Evolutionary conservation across 2,797 vertebrate species (phyloP).

Genomic region (Lepus townsendii): DNA sequence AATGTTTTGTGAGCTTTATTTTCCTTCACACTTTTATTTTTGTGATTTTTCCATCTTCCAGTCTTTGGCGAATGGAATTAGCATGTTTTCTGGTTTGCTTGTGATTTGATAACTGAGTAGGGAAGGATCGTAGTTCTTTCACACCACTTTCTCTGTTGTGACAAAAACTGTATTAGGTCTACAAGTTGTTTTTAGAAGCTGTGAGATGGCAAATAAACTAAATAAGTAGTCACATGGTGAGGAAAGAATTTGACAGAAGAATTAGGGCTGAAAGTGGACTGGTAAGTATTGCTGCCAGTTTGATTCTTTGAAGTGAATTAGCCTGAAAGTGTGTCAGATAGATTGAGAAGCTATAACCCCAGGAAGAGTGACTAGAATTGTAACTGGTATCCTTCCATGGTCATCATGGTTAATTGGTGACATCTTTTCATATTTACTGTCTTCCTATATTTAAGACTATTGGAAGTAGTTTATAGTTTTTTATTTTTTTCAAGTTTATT

Average conservation of each 20-base stretch:
- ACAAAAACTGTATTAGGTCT: neutral
- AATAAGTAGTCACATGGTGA: neutral
- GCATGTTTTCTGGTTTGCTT: neutral
- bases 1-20: neutral
- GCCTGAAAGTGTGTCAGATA: neutral
- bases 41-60: neutral
- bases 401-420: neutral
- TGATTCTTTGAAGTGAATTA: neutral
- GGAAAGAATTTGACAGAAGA: neutral
- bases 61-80: neutral
- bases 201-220: neutral
- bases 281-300: neutral
- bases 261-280: neutral
- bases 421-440: neutral
- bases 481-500: too few species aligned
- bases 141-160: neutral
- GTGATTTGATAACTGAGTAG: neutral
- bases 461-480: neutral
- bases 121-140: neutral
- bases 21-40: neutral
- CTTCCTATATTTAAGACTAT: neutral
- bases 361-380: neutral
- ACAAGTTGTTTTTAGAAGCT: neutral
- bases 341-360: neutral
- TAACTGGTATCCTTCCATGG: neutral